Percentiles rank a stretch among this genome's conserved stretches.
phyloP scores from a whole-genome alignment of 1,140 invertebrate genomes.

The Diorhabda carinulata region DNA sequence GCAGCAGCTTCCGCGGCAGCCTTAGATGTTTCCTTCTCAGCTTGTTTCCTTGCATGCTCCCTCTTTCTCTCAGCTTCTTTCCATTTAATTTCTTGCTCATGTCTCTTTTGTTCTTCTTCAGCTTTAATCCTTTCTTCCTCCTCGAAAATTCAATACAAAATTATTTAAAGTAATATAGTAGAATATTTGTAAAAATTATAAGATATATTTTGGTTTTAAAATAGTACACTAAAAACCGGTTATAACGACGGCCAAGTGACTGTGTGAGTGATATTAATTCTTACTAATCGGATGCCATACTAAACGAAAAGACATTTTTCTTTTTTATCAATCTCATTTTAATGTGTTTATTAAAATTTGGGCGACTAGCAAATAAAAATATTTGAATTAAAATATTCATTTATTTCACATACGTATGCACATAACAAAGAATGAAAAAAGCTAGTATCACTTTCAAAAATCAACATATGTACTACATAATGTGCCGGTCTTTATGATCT shows the following conservation, averaged over 20 bases:
- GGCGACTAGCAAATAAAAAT: too few species aligned
- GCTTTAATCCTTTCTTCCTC: conserved; percentile 34
- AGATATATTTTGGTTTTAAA: background rate
- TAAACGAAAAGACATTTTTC: too few species aligned
- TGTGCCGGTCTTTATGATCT: too few species aligned
- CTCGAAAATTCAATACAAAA: conserved; percentile 22
- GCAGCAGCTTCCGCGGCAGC: conserved; percentile 8
- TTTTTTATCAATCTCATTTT: too few species aligned
- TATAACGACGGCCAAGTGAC: background rate
- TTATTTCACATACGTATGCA: too few species aligned
- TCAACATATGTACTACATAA: too few species aligned
- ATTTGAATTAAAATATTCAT: too few species aligned
- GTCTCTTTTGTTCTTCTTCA: conserved; percentile 27
- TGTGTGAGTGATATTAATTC: background rate
- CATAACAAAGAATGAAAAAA: too few species aligned
- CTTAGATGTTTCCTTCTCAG: conserved; percentile 13
- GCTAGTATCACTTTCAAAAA: too few species aligned
- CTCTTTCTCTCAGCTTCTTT: conserved; percentile 31
- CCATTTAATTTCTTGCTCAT: conserved; percentile 24
- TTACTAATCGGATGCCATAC: too few species aligned
- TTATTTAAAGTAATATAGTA: background rate
- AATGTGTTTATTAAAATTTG: too few species aligned
- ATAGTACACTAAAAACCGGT: background rate
- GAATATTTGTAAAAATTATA: background rate
- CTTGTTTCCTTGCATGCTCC: conserved; percentile 20